Evolutionary conservation across 2,888 invertebrate species (phyloP).

Genomic region (Catocala nupta): DNA sequence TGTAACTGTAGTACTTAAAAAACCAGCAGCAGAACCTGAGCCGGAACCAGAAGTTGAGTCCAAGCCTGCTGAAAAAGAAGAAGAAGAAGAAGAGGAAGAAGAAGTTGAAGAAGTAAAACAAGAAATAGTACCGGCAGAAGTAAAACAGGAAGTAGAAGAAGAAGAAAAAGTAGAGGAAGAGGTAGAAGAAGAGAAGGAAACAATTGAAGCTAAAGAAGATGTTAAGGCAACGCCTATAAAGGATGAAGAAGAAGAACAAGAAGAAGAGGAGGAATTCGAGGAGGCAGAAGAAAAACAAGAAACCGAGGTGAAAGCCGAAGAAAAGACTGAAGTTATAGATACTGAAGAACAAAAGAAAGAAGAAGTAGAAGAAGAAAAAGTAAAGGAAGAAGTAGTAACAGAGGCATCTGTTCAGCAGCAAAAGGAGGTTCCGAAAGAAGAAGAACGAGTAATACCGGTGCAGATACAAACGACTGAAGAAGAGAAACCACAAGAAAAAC

Average conservation of each 20-base stretch:
- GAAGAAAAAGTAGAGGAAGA: conserved; percentile 44
- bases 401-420: conserved; percentile 37
- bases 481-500: conserved; percentile 39
- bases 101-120: conserved; percentile 31
- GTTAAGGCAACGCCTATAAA: conserved; percentile 24
- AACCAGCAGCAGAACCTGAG: conserved; percentile 28
- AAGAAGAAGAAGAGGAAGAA: conserved; percentile 25
- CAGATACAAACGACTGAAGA: conserved; percentile 30
- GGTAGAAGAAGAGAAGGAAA: conserved; percentile 53
- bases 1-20: conserved; percentile 55
- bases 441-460: conserved; percentile 37
- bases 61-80: conserved; percentile 24
- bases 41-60: conserved; percentile 28
- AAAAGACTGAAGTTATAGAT: conserved; percentile 23
- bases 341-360: conserved; percentile 11
- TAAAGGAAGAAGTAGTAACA: conserved; percentile 29
- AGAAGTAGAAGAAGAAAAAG: conserved; percentile 42
- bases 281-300: conserved; percentile 23
- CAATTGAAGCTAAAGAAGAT: conserved; percentile 46
- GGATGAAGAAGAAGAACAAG: conserved; percentile 12
- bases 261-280: conserved; percentile 28
- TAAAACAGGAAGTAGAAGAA: conserved; percentile 22
- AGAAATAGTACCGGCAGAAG: conserved; percentile 24
- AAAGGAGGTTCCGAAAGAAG: conserved; percentile 39
- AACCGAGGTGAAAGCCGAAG: conserved; percentile 16